These are phyloP conservation scores for Phaethon lepturus DNA, from an alignment of 2,113 vertebrate genomes.

Conservation along the genomic window DNA sequence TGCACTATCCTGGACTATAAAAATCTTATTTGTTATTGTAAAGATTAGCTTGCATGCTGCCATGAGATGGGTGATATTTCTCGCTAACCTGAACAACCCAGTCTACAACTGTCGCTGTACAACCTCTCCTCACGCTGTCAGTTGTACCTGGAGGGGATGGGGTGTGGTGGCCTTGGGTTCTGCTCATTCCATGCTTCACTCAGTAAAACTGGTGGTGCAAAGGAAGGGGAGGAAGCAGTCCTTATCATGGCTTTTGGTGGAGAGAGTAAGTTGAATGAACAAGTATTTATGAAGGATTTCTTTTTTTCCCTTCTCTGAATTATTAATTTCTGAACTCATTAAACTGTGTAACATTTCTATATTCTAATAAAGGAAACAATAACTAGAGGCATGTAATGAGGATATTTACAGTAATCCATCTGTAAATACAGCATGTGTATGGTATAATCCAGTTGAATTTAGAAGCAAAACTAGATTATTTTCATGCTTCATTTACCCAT, in stretches of 20 bases:
- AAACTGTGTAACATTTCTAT: not conserved
- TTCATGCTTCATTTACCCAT: not conserved
- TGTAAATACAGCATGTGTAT: not conserved
- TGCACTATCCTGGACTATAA: not conserved
- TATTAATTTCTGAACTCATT: not conserved
- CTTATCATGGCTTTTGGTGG: not conserved
- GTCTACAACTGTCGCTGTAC: not conserved
- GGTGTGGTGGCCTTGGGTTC: not conserved
- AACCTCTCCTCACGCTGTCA: not conserved
- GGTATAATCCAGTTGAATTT: not conserved
- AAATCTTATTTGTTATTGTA: not conserved
- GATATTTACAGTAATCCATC: slow-evolving; percentile 3
- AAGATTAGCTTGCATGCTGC: not conserved
- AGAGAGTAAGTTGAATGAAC: not conserved
- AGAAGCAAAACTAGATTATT: not conserved
- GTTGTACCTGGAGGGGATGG: not conserved
- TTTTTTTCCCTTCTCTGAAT: not conserved
- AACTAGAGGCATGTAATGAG: not conserved
- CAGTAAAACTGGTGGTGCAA: not conserved
- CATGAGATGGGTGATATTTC: not conserved
- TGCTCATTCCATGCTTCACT: not conserved
- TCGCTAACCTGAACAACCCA: not conserved
- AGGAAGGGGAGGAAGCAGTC: not conserved
- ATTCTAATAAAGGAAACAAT: not conserved
- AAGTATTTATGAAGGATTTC: not conserved